phyloP scores from a whole-genome alignment of 2,888 invertebrate species.

The Amiota minor region DNA sequence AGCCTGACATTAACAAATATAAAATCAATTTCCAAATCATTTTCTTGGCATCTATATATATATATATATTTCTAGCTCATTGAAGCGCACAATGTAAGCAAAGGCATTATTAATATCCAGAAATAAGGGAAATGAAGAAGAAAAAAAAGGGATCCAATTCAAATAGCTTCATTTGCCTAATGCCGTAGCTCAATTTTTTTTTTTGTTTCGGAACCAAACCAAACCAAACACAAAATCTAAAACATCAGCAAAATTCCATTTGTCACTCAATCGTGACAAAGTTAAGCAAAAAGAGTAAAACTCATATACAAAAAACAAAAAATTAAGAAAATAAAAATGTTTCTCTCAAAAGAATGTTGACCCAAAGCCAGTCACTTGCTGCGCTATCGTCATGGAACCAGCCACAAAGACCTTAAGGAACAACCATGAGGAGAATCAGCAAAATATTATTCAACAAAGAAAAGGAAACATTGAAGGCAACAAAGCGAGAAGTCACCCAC shows the following conservation, averaged over 20 bases:
- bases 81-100: too few relatives aligned
- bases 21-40: constrained; percentile 13
- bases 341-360: constrained; percentile 21
- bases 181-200: not conserved
- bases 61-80: too few relatives aligned
- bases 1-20: too few relatives aligned
- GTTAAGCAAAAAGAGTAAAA: not conserved
- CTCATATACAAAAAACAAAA: constrained; percentile 29
- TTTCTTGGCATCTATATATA: not conserved
- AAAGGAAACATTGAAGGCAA: constrained; percentile 5
- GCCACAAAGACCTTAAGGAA: constrained; percentile 10
- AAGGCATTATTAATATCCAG: too few relatives aligned
- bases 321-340: constrained; percentile 32
- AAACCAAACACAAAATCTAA: not conserved
- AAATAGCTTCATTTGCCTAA: constrained; percentile 54
- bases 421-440: constrained; percentile 21
- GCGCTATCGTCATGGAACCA: not conserved
- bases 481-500: not conserved
- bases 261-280: constrained; percentile 42
- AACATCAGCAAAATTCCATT: constrained; percentile 42
- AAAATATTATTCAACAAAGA: constrained; percentile 50
- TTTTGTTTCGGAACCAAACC: not conserved
- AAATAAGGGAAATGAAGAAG: too few relatives aligned
- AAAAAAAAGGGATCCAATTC: constrained; percentile 9
- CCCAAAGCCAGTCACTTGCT: not conserved